Evolutionary conservation across 2,113 vertebrate genomes (phyloP).

Genomic region (Leptodactylus fuscus): DNA sequence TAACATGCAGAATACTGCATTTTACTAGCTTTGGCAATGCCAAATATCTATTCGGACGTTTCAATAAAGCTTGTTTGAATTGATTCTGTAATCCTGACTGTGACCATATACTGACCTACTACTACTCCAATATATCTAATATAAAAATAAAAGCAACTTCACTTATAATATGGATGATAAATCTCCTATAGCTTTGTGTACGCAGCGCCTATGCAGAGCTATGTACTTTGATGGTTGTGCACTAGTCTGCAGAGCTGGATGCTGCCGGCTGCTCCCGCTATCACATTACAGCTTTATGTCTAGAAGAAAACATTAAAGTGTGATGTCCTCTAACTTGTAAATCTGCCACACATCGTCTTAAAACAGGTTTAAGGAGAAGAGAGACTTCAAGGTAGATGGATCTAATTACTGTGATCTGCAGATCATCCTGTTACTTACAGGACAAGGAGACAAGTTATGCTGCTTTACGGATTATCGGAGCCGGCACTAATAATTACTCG

Average conservation of each 20-base stretch:
- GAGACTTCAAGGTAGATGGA: not conserved
- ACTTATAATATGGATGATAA: too few relatives aligned
- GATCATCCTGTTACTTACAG: constrained; percentile 12
- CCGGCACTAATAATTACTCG: not conserved
- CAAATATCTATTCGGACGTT: too few relatives aligned
- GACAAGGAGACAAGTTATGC: not conserved
- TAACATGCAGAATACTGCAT: too few relatives aligned
- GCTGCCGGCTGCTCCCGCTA: not conserved
- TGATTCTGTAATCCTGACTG: too few relatives aligned
- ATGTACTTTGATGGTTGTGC: too few relatives aligned
- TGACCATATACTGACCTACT: too few relatives aligned
- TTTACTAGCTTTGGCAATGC: too few relatives aligned
- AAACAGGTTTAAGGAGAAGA: not conserved
- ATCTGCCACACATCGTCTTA: not conserved
- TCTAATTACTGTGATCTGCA: not conserved
- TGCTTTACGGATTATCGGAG: constrained; percentile 5
- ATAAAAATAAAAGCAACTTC: too few relatives aligned
- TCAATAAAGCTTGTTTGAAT: too few relatives aligned
- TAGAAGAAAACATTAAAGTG: not conserved
- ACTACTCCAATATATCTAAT: too few relatives aligned
- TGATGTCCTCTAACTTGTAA: not conserved
- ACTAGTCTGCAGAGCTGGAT: not conserved
- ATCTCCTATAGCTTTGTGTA: too few relatives aligned
- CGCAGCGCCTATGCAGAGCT: not conserved
- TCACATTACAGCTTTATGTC: not conserved